Conservation (phyloP, 2,113 vertebrate species). For the Stigmatopora nigra region DNA sequence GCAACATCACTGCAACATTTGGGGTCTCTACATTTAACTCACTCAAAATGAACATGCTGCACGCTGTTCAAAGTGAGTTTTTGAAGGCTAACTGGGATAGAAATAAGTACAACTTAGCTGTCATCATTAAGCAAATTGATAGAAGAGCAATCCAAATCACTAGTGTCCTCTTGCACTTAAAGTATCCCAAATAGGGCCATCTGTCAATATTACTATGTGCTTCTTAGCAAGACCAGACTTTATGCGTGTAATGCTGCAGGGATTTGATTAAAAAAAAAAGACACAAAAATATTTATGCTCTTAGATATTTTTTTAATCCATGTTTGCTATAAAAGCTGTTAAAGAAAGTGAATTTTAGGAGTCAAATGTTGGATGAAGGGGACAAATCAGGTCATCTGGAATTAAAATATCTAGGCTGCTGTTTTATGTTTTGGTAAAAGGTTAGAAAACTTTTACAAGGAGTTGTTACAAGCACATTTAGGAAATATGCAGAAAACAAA, state of each 20-base stretch:
- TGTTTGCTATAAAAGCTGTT: constrained; percentile 19
- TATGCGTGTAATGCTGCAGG: constrained; percentile 48
- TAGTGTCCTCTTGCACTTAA: constrained; percentile 53
- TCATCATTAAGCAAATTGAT: constrained; percentile 49
- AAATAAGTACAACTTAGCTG: constrained; percentile 52
- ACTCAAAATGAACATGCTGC: constrained; percentile 46
- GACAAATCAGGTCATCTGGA: constrained; percentile 16
- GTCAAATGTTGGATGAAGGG: constrained; percentile 23
- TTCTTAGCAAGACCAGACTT: constrained; percentile 48
- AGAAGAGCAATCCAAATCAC: constrained; percentile 45
- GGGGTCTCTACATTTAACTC: constrained; percentile 40
- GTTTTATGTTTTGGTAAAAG: not conserved
- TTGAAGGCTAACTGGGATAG: constrained; percentile 25
- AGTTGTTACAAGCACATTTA: too few relatives aligned
- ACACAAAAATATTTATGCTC: constrained; percentile 58
- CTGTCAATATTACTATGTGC: constrained; percentile 52
- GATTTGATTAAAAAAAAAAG: constrained; percentile 42
- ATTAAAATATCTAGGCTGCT: not conserved
- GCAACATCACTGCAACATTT: constrained; percentile 58
- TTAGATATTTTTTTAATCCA: constrained; percentile 45
- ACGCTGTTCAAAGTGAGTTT: constrained; percentile 13
- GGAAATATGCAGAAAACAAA: too few relatives aligned
- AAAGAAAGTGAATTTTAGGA: constrained; percentile 30
- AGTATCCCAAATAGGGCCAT: constrained; percentile 56
- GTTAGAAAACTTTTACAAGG: not conserved